Evolutionary conservation across 2,113 vertebrate genomes (phyloP).

Genomic region (Erythrocercus mccallii): DNA sequence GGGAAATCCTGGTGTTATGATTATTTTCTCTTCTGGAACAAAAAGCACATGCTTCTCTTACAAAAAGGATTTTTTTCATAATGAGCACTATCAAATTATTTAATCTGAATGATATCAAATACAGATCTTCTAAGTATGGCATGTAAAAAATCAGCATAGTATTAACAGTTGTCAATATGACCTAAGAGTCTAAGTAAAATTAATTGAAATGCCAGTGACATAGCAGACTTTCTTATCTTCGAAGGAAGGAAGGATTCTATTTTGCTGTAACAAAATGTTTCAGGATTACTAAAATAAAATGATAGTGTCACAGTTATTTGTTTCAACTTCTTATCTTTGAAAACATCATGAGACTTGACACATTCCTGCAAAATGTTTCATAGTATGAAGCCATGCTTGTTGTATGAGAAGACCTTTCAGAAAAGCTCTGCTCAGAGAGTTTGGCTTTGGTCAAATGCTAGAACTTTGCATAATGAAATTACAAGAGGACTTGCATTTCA

Average conservation of each 20-base stretch:
- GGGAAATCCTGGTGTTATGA: not conserved
- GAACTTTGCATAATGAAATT: not conserved
- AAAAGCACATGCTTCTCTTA: not conserved
- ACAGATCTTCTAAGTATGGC: not conserved
- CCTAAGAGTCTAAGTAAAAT: not conserved
- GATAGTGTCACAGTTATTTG: not conserved
- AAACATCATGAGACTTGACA: not conserved
- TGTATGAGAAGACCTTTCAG: not conserved
- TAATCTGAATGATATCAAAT: not conserved
- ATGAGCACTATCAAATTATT: not conserved
- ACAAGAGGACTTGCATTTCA: not conserved
- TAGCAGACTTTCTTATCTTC: not conserved
- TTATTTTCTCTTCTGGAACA: not conserved
- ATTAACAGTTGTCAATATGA: not conserved
- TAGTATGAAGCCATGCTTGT: not conserved
- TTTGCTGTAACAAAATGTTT: not conserved
- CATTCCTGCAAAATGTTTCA: not conserved
- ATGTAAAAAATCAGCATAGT: not conserved
- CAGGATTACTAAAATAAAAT: not conserved
- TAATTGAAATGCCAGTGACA: not conserved
- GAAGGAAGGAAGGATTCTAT: not conserved
- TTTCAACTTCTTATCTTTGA: conserved; percentile 22
- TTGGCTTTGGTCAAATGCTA: not conserved
- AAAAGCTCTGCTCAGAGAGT: not conserved
- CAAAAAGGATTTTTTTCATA: not conserved